phyloP scores from a whole-genome alignment of 2,888 invertebrate species.

The Drosophila melanosoma region DNA sequence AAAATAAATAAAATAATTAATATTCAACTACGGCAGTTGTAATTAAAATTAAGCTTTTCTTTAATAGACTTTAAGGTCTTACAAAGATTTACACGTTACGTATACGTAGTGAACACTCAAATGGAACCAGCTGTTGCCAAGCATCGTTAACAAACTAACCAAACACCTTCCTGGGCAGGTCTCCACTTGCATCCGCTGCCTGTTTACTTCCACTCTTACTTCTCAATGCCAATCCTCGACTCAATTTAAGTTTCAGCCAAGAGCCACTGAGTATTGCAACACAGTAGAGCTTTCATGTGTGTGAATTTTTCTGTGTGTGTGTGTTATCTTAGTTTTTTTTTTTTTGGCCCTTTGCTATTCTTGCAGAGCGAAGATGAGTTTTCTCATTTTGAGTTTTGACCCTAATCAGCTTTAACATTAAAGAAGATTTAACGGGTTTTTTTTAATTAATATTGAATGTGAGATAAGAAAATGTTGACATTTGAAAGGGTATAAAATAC shows the following conservation, averaged over 20 bases:
- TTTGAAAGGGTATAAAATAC: background rate
- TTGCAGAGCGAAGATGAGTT: background rate
- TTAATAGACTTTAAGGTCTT: conserved; percentile 3
- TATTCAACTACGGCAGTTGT: background rate
- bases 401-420: background rate
- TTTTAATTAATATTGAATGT: background rate
- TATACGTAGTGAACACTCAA: conserved; percentile 52
- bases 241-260: no score
- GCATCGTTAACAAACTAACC: conserved; percentile 24
- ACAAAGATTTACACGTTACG: conserved; percentile 35
- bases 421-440: background rate
- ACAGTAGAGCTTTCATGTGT: background rate
- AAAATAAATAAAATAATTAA: background rate
- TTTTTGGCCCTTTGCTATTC: conserved; percentile 24
- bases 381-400: background rate
- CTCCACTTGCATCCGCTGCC: background rate
- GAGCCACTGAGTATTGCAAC: no score
- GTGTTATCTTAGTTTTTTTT: conserved; percentile 25
- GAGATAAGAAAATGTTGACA: background rate
- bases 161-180: conserved; percentile 1
- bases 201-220: background rate
- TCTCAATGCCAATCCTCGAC: background rate
- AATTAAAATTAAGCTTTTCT: background rate
- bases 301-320: background rate
- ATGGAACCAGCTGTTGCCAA: background rate